Percentiles rank a stretch among this genome's conserved stretches.
Evolutionary conservation across 2,113 vertebrate genomes (phyloP).

Genomic region (Anguilla japonica): DNA sequence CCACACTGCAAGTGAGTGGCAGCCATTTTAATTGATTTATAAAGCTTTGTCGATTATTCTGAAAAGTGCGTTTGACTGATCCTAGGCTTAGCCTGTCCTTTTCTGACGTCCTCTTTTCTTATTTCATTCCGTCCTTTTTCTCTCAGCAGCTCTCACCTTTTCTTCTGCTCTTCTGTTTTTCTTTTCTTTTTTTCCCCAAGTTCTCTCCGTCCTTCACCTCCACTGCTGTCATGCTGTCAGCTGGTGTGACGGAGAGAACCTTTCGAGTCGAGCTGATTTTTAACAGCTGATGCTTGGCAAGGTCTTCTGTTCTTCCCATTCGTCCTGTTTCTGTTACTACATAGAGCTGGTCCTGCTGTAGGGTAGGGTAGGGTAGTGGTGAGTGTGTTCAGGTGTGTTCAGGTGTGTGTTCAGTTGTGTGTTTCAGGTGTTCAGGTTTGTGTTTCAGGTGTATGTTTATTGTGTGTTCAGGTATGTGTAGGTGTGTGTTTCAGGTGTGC

Average conservation of each 20-base stretch:
- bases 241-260: conserved; percentile 46
- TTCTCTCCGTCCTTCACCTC: conserved; percentile 11
- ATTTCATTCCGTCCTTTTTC: neutral
- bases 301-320: conserved; percentile 50
- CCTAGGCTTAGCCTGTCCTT: neutral
- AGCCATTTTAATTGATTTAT: neutral
- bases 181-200: neutral
- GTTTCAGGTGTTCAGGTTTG: neutral
- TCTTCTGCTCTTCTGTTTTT: neutral
- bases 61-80: neutral
- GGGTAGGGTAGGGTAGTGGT: neutral
- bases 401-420: neutral
- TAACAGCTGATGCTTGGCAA: conserved; percentile 32
- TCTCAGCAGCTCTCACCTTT: neutral
- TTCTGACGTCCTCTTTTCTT: neutral
- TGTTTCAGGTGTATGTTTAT: neutral
- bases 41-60: neutral
- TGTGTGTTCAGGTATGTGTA: neutral
- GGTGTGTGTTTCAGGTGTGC: neutral
- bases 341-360: conserved; percentile 14
- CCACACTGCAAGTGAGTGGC: too few species aligned
- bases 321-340: conserved; percentile 30
- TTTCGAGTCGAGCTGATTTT: conserved; percentile 38
- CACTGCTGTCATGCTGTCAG: conserved; percentile 19
- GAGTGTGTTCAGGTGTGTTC: neutral